Base-by-base conservation (phyloP, 2,113 vertebrate genomes). In the Solea solea region DNA sequence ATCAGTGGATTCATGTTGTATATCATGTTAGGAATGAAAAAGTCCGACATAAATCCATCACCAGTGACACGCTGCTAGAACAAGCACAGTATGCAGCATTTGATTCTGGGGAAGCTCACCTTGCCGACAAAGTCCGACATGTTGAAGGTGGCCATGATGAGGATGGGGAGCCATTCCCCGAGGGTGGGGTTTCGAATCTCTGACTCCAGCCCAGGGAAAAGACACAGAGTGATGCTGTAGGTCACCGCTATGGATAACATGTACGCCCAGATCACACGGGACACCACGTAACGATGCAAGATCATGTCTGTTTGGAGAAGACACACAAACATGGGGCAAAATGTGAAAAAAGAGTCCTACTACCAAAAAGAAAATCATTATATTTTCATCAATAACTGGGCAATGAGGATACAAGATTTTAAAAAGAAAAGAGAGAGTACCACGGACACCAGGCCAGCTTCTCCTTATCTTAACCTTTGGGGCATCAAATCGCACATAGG, bases 131-230 rank as follows among this genome's bases (percentile, higher is more conserved):
- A 98, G 89, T 99, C 98, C 0, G 98, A 96, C 84, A 99, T 96
- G 93, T 99, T 99, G 93, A 99, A 99, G 59, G 97, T 94, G n/a
- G 98, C 98, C 98, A 99, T 99, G 93, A 98, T 95, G 75, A 99
- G 95, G 76, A 99, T 99, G 74, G 98, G 98, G 46, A 99, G 94
- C 98, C 97, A 99, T 49, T 99, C 98, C 16, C 96, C 97, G 39
- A 98, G 89, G 0, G 90, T 93, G 42, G 76, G 87, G 88, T 98
- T 97, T 40, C 94, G 93, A 83, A 99, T 98, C 90, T 99, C 97
- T 0, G 98, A 99, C 90, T 98, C 96, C 78, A 99, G 93, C 5
- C 98, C 98, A 0, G 98, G 97, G 44, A 98, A 99, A 70, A 99
- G 94, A 90, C 97, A 99, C 82, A 99, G 93, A 0, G 98, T 99